Base-by-base conservation (phyloP, 2,113 vertebrate genomes). In the Nyctereutes procyonoides region DNA sequence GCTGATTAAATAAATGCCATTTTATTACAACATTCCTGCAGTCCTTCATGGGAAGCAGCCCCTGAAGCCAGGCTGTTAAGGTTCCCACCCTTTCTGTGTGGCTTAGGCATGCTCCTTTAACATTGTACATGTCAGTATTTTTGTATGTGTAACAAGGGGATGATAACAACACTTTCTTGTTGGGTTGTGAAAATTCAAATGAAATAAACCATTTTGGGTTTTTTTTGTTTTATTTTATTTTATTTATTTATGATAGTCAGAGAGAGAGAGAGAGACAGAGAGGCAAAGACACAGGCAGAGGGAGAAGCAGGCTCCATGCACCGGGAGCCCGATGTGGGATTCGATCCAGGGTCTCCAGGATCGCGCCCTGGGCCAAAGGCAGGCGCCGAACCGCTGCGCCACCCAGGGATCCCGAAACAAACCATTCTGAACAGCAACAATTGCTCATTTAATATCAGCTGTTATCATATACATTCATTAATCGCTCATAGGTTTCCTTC, bases 111-210 rank as follows among this genome's bases (percentile, higher is more conserved):
- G 0, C 62, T 84, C 62, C 56, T 92, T 87, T 58, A 88, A 56
- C 30, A 20, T 15, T 20, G 16, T 6, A 16, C 9, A 30, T 28
- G 51, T 88, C 51, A 2, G 43, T 43, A 58, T 88, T 48, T 91
- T 82, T 24, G 14, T 43, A 43, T 6, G 13, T 83, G 35, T 43
- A 73, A 82, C 11, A 38, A 16, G 20, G n/a, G 79, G 15, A 24
- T 32, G 60, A 60, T 26, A 84, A 60, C 13, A 30, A 53, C 5
- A 69, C 28, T 73, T 92, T 43, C 6, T 88, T 13, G 7, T 0
- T 35, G 65, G 51, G 22, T 67, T 92, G 60, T 43, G 60, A 92
- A 93, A 77, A 84, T 51, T 90, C 63, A 88, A 63, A 84, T 92
- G 58, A 84, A 76, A 82, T 69, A 77, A 97, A 88, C 13, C 32